Conservation (phyloP, 2,113 vertebrate species). For the cat (Felis catus) region F.catus_Fca126_mat1.0 CM031418.1:99364501-99365000, state of each 20-base stretch:
- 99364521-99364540: not conserved
- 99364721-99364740: not conserved
- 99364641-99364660: not conserved
- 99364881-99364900: not conserved
- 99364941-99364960: not conserved
- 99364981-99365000: too few relatives aligned
- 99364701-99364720: not conserved
- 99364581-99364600: not conserved
- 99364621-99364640: not conserved
- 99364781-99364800: not conserved
- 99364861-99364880: not conserved
- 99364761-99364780: not conserved
- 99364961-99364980: not conserved
- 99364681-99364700: not conserved
- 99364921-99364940: not conserved
- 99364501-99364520: conserved; percentile 22
- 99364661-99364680: not conserved
- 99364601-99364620: not conserved
- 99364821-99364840: not conserved
- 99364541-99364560: not conserved
- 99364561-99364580: not conserved
- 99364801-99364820: not conserved
- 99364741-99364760: not conserved
- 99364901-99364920: not conserved
- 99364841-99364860: not conserved